Conservation (phyloP, 2,113 vertebrate species). For the Ictalurus punctatus region DNA sequence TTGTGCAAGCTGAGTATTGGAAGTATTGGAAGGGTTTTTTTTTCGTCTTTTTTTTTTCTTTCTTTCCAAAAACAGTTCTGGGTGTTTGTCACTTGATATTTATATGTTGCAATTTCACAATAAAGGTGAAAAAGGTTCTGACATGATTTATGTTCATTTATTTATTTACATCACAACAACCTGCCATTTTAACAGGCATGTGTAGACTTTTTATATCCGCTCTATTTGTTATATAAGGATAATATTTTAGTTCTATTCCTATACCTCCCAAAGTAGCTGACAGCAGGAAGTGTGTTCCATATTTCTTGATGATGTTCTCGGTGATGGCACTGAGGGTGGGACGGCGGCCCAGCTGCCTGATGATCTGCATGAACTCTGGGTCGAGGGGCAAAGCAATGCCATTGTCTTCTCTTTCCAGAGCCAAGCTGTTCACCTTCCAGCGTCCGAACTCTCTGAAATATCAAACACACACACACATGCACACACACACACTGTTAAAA, state of each 20-base stretch:
- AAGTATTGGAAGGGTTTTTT: no score
- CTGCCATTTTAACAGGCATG: no score
- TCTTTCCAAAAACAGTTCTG: no score
- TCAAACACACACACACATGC: conserved; percentile 52
- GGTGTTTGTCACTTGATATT: no score
- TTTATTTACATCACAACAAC: no score
- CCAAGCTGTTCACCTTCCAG: conserved; percentile 83
- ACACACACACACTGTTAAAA: conserved; percentile 10
- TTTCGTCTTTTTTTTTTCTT: no score
- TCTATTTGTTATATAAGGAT: not conserved
- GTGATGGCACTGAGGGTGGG: conserved; percentile 74
- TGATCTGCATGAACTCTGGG: conserved; percentile 79
- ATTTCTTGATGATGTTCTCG: conserved; percentile 79
- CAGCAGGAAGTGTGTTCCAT: conserved; percentile 79
- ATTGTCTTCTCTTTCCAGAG: conserved; percentile 78
- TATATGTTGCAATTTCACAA: no score
- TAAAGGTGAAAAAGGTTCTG: no score
- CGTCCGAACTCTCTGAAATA: conserved; percentile 81
- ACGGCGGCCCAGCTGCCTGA: conserved; percentile 78
- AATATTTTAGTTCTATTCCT: not conserved
- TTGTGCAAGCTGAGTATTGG: no score
- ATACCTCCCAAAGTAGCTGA: conserved; percentile 81
- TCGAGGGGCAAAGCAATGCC: conserved; percentile 77
- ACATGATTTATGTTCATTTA: no score
- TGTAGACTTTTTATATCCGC: no score